These are phyloP conservation scores for Rutpela maculata DNA, from an alignment of 2,888 invertebrate genomes.

Conservation along the genomic window DNA sequence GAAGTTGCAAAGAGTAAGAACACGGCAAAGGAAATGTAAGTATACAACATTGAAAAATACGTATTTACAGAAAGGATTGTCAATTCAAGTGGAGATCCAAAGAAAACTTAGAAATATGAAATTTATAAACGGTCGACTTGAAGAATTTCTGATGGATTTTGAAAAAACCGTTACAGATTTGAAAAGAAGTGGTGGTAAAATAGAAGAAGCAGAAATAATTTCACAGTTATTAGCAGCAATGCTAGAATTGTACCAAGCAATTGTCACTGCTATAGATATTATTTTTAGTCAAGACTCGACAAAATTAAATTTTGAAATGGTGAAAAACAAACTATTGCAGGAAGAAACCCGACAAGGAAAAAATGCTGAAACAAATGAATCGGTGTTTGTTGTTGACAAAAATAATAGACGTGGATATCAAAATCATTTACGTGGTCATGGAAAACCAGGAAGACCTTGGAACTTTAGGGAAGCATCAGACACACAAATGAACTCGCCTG, in stretches of 20 bases:
- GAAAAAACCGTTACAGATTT: constrained; percentile 18
- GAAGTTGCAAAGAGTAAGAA: too few species aligned
- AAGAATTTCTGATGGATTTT: constrained; percentile 1
- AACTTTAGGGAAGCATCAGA: background rate
- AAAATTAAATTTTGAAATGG: background rate
- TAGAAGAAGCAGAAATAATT: constrained; percentile 6
- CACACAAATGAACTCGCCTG: background rate
- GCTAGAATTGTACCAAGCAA: constrained; percentile 22
- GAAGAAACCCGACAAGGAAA: constrained; percentile 15
- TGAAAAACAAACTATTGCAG: constrained; percentile 25
- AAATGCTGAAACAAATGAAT: background rate
- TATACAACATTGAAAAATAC: too few species aligned
- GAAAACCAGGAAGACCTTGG: background rate
- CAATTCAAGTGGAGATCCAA: constrained; percentile 40
- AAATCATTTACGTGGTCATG: background rate
- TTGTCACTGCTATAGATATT: constrained; percentile 14
- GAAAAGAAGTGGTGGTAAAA: background rate
- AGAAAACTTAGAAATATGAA: constrained; percentile 43
- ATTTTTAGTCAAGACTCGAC: constrained; percentile 8
- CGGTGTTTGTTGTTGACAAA: background rate
- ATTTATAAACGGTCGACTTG: constrained; percentile 12
- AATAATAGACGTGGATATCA: background rate
- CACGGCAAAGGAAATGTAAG: too few species aligned
- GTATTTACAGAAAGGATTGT: too few species aligned
- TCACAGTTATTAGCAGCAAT: constrained; percentile 11